phyloP scores from a whole-genome alignment of 2,888 invertebrate species.

The Netelia virgata region DNA sequence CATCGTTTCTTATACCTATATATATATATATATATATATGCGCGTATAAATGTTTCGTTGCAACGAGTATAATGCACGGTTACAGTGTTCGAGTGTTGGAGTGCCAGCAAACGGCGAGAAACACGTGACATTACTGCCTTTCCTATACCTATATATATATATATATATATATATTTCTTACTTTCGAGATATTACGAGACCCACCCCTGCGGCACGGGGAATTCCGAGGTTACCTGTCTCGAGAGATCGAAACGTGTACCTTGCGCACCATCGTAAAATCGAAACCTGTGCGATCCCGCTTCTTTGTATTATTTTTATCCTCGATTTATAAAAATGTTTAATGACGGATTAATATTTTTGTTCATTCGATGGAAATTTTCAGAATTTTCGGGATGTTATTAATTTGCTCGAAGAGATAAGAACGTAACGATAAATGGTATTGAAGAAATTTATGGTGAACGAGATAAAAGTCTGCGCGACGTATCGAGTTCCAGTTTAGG shows the following conservation, averaged over 20 bases:
- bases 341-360: no score
- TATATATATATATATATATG: conserved; percentile 43
- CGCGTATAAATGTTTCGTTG: background rate
- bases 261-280: conserved; percentile 68
- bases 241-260: background rate
- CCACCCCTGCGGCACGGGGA: conserved; percentile 3
- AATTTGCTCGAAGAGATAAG: conserved; percentile 33
- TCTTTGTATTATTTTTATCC: conserved; percentile 17
- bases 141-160: no score
- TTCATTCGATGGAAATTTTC: no score
- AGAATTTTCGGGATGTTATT: no score
- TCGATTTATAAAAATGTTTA: no score
- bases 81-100: background rate
- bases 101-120: background rate
- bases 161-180: background rate
- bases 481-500: conserved; percentile 78
- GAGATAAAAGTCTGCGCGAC: conserved; percentile 65
- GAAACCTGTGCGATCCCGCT: conserved; percentile 67
- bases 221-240: conserved; percentile 3
- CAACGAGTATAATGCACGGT: conserved; percentile 1
- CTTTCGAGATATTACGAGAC: background rate
- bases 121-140: background rate
- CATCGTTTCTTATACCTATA: conserved; percentile 38
- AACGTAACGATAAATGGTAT: conserved; percentile 80
- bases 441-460: conserved; percentile 47